Percentiles rank a stretch among this genome's conserved stretches.
These are phyloP conservation scores for Lynx canadensis DNA, from an alignment of 2,113 vertebrate species.

Conservation along the genomic window DNA sequence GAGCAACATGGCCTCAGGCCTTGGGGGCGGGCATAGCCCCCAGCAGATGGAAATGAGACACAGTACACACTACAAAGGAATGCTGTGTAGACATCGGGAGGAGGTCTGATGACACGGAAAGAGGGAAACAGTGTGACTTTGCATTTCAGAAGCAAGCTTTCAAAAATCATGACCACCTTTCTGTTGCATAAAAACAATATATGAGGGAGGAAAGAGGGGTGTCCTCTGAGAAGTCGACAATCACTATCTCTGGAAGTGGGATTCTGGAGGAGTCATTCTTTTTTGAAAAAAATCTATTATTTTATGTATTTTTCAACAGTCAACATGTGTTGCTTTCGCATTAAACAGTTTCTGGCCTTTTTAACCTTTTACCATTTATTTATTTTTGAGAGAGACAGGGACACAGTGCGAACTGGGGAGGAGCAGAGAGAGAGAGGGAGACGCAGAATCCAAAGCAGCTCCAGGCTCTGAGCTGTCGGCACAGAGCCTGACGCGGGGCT, in stretches of 20 bases:
- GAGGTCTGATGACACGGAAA: accelerated
- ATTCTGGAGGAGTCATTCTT: background rate
- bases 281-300: background rate
- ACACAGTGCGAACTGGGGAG: no score
- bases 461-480: no score
- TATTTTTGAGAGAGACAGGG: no score
- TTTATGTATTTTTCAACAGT: background rate
- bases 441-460: no score
- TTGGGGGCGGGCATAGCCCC: no score
- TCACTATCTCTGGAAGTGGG: accelerated
- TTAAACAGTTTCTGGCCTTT: background rate
- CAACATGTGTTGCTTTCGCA: background rate
- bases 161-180: background rate
- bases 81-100: accelerated
- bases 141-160: background rate
- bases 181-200: no score
- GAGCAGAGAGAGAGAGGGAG: no score
- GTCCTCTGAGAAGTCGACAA: accelerated
- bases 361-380: no score
- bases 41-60: background rate
- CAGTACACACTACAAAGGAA: background rate
- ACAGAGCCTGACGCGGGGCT: no score
- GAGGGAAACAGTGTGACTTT: no score
- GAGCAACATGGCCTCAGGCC: no score
- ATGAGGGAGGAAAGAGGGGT: background rate